phyloP scores from a whole-genome alignment of 1,140 invertebrate species.

The Diachasma alloeum region DNA sequence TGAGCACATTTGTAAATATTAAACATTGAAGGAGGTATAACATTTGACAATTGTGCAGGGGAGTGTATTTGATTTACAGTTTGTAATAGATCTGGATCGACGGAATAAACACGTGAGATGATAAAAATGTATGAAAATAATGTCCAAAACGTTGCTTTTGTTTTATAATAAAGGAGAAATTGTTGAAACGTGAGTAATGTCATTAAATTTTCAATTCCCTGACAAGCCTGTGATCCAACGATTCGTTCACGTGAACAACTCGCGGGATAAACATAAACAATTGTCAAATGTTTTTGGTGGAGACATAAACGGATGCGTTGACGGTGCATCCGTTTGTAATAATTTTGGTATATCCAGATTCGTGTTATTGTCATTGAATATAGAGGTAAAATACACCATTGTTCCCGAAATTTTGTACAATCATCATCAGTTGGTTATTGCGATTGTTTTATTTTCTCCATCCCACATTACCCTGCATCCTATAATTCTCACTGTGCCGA shows the following conservation, averaged over 20 bases:
- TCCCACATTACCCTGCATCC: neutral
- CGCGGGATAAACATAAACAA: slow-evolving; percentile 27
- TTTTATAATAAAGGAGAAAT: neutral
- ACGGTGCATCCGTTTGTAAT: slow-evolving; percentile 20
- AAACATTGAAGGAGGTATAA: neutral
- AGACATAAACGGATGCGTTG: slow-evolving; percentile 1
- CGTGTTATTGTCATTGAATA: neutral
- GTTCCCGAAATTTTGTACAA: neutral
- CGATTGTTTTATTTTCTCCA: neutral
- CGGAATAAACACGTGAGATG: neutral
- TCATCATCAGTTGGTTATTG: neutral
- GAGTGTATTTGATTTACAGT: neutral
- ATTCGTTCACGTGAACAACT: neutral
- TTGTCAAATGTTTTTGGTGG: slow-evolving; percentile 17
- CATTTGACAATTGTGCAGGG: neutral
- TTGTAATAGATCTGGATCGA: neutral
- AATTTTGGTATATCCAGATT: neutral
- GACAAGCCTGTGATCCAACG: slow-evolving; percentile 14
- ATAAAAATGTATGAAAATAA: slow-evolving; percentile 1
- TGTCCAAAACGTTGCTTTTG: neutral
- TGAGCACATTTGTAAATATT: neutral
- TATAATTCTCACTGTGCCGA: neutral
- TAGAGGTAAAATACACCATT: neutral
- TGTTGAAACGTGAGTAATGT: neutral
- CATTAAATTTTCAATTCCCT: slow-evolving; percentile 12